Base-by-base conservation (phyloP, 2,888 invertebrate genomes). In the Ischnura elegans region DNA sequence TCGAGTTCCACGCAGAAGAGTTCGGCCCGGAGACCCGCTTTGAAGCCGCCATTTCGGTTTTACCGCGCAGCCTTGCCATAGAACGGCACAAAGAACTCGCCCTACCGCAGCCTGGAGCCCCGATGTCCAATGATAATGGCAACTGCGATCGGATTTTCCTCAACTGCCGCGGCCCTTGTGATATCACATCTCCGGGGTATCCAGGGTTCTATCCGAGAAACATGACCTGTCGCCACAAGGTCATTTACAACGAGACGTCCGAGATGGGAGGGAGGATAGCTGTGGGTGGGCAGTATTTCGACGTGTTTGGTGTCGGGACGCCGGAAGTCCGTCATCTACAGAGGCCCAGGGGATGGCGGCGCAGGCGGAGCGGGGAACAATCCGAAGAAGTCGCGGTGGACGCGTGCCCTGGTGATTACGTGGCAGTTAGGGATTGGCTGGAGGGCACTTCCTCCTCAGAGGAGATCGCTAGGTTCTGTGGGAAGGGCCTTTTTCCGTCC, bases 141-240 rank as follows among this genome's bases (percentile, higher is more conserved):
- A 43, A 45, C 86, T 93, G 93, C 93, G 93, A 93, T 61, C 61
- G 93, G 19, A 25, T 93, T 3, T 93, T 55, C 42, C 66, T 93
- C 43, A 93, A 93, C 45, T 93, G 93, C 46, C 93, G 76, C 2
- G 93, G 93, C 6, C 76, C 76, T 21, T 93, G 93, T 25, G 93
- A 93, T 25, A 93, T 93, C 43, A 93, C 93, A 21, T 93, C 93
- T 4, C 93, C 93, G 4, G 93, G 93, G 10, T 93, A 36, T 42
- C 93, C 93, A 5, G 93, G 93, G 16, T 93, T 93, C 43, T 93
- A 93, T 46, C 93, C 61, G 45, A 43, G 93, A 46, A 93, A 93
- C 61, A n/a, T 93, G 10, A 93, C 93, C 21, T 93, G 93, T 42
- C 61, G 76, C n/a, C 76, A 93, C 46, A 45, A 46, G n/a, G 93